A percentile compares a stretch with the other conserved stretches of the same genome.
phyloP scores from a whole-genome alignment of 2,888 invertebrate genomes.

The Chymomyza amoena region DNA sequence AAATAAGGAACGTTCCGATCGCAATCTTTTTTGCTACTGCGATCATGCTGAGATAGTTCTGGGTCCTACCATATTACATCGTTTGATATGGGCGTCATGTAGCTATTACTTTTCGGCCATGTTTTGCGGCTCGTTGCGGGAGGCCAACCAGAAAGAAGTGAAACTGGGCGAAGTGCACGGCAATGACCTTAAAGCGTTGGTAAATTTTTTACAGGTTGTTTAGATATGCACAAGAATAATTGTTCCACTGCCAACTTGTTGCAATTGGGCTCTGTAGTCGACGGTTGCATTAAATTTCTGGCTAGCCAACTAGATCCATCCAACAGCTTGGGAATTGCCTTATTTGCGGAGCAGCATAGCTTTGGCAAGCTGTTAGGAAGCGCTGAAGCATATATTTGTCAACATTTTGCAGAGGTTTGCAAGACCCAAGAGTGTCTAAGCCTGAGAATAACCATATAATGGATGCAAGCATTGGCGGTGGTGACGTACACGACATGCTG shows the following conservation, averaged over 20 bases:
- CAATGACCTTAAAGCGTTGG: slow-evolving; percentile 89
- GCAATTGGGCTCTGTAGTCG: slow-evolving; percentile 90
- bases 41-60: slow-evolving; percentile 91
- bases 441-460: slow-evolving; percentile 85
- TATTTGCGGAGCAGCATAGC: slow-evolving; percentile 95
- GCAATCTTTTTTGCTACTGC: slow-evolving; percentile 84
- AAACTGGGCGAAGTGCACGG: slow-evolving; percentile 91
- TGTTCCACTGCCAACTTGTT: slow-evolving; percentile 93
- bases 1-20: slow-evolving; percentile 78
- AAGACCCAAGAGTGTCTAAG: slow-evolving; percentile 79
- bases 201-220: slow-evolving; percentile 89
- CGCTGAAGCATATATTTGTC: slow-evolving; percentile 91
- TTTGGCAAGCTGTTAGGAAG: slow-evolving; percentile 89
- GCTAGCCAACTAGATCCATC: slow-evolving; percentile 90
- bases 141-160: slow-evolving; percentile 90
- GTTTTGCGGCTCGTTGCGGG: slow-evolving; percentile 93
- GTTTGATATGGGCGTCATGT: slow-evolving; percentile 92
- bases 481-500: too few species aligned
- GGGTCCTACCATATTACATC: slow-evolving; percentile 90
- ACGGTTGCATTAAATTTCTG: slow-evolving; percentile 93
- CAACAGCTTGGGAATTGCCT: slow-evolving; percentile 94
- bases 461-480: too few species aligned
- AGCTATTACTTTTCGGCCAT: slow-evolving; percentile 97
- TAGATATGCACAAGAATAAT: slow-evolving; percentile 92
- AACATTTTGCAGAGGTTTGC: slow-evolving; percentile 87